Evolutionary conservation across 2,888 invertebrate species (phyloP), one percentile per base, ranked within the genome.

Genomic region (Drosophila silvestris): DNA sequence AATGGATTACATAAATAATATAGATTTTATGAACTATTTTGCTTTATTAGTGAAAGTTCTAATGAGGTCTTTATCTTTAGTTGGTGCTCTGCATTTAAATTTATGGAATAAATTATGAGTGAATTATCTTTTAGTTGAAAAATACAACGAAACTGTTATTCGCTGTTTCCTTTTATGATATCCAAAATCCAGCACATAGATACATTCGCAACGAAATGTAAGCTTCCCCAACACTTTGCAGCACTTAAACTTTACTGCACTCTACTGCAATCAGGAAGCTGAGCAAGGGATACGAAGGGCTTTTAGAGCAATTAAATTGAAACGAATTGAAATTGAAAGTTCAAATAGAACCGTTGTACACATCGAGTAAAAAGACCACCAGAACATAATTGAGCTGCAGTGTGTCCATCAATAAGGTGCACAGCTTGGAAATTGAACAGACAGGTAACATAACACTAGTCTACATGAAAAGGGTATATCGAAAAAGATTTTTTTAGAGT

Each of bases 311-410:
- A 41, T 41, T 44, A 58, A 61, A 33, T 50, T 88, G 79, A 83
- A 63, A 58, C 56, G 53, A 67, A 81, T 85, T 79, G 70, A 77
- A 59, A 57, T 37, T 59, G 79, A 77, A 71, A 62, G 74, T 60
- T 65, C 66, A 62, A 67, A 72, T 79, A 71, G 64, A 54, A 44
- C n/a, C 35, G 7, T 22, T 47, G 57, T n/a, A 30, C 54, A n/a
- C 16, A 41, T 68, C 61, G 44, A 57, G 68, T 68, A 54, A 62
- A 62, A 72, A 61, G 10, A 32, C 70, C 78, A 82, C 73, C 69
- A 86, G 72, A 69, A 71, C 72, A 75, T 82, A 82, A 80, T 85
- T 82, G 81, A 80, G 70, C 59, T 56, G 51, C 51, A 57, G 65
- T 54, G 62, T 68, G 65, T 70, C 80, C 62, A 77, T 85, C 81